phyloP scores from a whole-genome alignment of 2,888 invertebrate species.

The Odontocerum albicorne region DNA sequence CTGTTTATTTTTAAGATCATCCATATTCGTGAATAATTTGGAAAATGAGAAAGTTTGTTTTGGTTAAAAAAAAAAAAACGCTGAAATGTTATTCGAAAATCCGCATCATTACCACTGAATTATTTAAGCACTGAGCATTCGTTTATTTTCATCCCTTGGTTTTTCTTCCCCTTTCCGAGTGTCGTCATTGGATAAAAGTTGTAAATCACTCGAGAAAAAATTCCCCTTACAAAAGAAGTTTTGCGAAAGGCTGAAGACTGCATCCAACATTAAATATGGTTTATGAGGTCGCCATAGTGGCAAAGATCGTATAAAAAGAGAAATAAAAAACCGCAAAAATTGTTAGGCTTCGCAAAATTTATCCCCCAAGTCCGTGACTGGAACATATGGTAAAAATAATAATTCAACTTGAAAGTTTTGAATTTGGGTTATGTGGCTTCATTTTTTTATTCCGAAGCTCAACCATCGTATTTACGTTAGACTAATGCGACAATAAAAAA shows the following conservation, averaged over 20 bases:
- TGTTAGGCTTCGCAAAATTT: neutral
- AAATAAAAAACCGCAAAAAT: neutral
- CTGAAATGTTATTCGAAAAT: neutral
- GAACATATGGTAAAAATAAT: neutral
- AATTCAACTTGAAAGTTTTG: conserved; percentile 8
- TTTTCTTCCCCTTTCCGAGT: conserved; percentile 16
- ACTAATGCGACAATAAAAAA: too few relatives aligned
- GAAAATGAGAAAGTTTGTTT: too few relatives aligned
- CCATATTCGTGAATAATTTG: too few relatives aligned
- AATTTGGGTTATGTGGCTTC: too few relatives aligned
- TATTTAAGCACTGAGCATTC: neutral
- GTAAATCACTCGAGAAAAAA: conserved; percentile 32
- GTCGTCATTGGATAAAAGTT: conserved; percentile 31
- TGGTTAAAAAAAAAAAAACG: neutral
- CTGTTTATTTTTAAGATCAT: too few relatives aligned
- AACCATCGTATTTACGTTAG: too few relatives aligned
- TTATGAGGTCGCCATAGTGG: conserved; percentile 12
- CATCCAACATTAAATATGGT: conserved; percentile 32
- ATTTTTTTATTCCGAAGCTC: too few relatives aligned
- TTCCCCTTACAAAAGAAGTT: conserved; percentile 27
- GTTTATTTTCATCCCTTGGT: neutral
- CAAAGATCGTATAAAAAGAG: neutral
- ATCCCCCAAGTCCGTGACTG: neutral
- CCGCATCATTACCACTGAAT: neutral
- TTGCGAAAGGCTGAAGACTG: conserved; percentile 24